Base-by-base conservation (phyloP, 2,797 vertebrate genomes). In the Lutjanus campechanus region DNA sequence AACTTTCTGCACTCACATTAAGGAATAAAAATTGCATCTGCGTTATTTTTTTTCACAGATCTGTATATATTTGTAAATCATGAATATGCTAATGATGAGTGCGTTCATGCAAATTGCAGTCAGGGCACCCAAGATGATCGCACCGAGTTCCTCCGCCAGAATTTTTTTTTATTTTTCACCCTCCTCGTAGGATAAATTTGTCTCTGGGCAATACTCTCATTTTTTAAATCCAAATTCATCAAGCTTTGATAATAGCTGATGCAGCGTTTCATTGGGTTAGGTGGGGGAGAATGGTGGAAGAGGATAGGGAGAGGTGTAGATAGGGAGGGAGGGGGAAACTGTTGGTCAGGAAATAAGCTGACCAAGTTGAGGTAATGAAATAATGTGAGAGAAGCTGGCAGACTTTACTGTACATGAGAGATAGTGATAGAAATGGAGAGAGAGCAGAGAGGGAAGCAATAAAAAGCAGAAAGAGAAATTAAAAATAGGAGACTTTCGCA, bases 171-270 rank as follows among this genome's bases (percentile, higher is more conserved):
- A 11, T 49, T 19, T 50, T 50, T 50, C 1, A 25, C 49, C 58
- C 49, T 25, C 58, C 62, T 87, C 82, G 67, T 51, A 78, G 85
- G 86, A 90, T 89, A 85, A 50, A 87, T 89, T 82, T 88, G 88
- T 92, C 91, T 93, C 86, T 85, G 80, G 91, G 90, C 88, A 81
- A 83, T 91, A 71, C 71, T 86, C 79, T 36, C 72, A 59, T 87
- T 91, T 93, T 36, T 88, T 63, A 89, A 90, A 90, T 86, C 82
- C 78, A 88, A 86, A 89, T 86, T 91, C 79, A 92, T 89, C 88
- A 84, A 81, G 84, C 79, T 86, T 91, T 85, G 84, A 85, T 88
- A 85, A 88, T 69, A 73, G 89, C 90, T 93, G 91, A 91, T 82
- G 81, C 84, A 90, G 88, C 79, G 25, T 85, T 93, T 85, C 72